Base-by-base conservation (phyloP, 2,888 invertebrate species). In the Brachynemurus nebulosus region DNA sequence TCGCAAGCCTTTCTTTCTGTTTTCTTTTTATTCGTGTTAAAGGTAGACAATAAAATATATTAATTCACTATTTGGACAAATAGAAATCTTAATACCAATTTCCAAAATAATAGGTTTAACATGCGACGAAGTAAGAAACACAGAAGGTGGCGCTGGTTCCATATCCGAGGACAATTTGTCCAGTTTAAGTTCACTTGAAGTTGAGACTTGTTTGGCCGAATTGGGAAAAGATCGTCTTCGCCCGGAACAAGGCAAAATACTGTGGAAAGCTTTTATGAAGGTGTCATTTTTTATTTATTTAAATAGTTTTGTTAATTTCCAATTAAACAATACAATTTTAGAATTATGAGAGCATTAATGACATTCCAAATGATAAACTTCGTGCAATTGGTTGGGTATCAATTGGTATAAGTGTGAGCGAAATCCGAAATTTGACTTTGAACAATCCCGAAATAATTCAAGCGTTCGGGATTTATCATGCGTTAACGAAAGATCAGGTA, bases 401-500 rank as follows among this genome's bases (percentile, higher is more conserved):
- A 0, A 55, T 61, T 1, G 72, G 69, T 0, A 61, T 76, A 14
- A 59, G 63, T 1, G 59, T 66, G 0, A 62, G 66, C 8, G 71
- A 76, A 20, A 67, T 72, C 40, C 50, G 50, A 2, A 74, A 75
- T 51, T 60, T 76, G 1, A 69, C 71, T 0, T 54, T 76, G 8
- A 62, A 61, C 43, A 66, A 64, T 42, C 67, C 72, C 4, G 73
- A 74, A 18, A 66, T 72, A 0, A 63, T 76, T 7, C 62, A 67
- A 47, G 71, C 72, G 36, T 73, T 76, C 54, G 75, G 75, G 3
- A 52, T 65, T 0, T 65, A 69, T 52, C 70, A 68, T 49, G 60
- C 65, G 35, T 58, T 72, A 33, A 60, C 57, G 23, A 48, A 54
- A 2, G 60, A 59, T 0, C 70, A 71, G 52, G 59, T 57, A 48